Evolutionary conservation across 2,797 vertebrate genomes (phyloP), one percentile per base, ranked within the genome.

Genomic region (Poeciliopsis paucimaculata): DNA sequence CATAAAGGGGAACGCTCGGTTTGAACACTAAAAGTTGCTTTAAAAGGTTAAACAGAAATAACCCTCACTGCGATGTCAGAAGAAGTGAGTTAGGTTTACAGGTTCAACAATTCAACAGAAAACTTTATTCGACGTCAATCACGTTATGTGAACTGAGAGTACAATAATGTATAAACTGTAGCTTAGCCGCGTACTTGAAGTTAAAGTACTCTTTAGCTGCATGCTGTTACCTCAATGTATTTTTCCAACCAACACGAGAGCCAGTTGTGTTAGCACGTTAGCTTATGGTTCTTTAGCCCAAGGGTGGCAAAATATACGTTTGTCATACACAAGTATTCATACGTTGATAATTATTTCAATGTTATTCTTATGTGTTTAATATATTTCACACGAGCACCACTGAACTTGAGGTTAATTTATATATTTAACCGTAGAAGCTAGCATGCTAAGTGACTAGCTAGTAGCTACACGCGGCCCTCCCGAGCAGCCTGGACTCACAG

Each of bases 381-480:
- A 18, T 53, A 76, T 41, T 46, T 5, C 51, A 20, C 4, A 8
- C 5, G 16, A 64, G 23, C 47, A 78, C n/a, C 26, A 45, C 26
- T 12, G 34, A 80, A 57, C 68, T 73, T 84, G 45, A 82, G 89
- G 31, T 89, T 88, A 87, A 91, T 82, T 64, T 80, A 41, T 34
- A 43, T 60, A 15, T 79, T 78, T 31, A 77, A 74, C 77, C 88
- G 81, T 84, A 83, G 77, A 73, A 72, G 87, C 82, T 84, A 85
- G 76, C 75, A 86, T 7, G 90, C 89, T 92, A 93, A 86, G 66
- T 70, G 72, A 76, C 86, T 90, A 89, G 91, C 91, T 87, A 83
- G 73, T 80, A 86, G 86, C 91, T 87, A 82, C 85, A 84, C 76
- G 93, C 86, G 94, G 94, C 94, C 95, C 94, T 72, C 73, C 28